Conservation (phyloP, 2,888 invertebrate genomes). For the Drosophila tanythrix region DNA sequence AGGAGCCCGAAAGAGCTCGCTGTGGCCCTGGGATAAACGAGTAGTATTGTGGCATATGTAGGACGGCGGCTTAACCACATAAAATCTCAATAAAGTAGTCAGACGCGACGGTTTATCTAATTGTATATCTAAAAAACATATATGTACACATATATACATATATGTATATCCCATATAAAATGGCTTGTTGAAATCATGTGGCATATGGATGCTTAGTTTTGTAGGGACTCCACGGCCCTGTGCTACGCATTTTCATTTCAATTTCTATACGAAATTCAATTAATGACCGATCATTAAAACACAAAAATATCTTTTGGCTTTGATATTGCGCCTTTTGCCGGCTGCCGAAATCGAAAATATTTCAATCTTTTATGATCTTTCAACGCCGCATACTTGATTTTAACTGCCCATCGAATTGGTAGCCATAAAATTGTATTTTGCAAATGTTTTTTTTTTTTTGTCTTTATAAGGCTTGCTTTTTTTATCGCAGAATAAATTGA, state of each 20-base stretch:
- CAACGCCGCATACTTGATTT: conserved; percentile 56
- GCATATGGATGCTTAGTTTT: conserved; percentile 18
- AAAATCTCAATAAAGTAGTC: conserved; percentile 81
- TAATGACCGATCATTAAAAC: conserved; percentile 84
- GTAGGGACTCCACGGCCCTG: conserved; percentile 46
- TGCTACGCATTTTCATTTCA: conserved; percentile 69
- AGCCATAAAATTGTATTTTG: conserved; percentile 54
- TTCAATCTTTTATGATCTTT: conserved; percentile 65
- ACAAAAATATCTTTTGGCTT: conserved; percentile 67
- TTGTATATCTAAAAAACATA: conserved; percentile 73
- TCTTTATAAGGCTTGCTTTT: conserved; percentile 1
- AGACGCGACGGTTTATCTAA: conserved; percentile 70
- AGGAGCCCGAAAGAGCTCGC: conserved; percentile 34
- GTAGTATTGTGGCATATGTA: conserved; percentile 47
- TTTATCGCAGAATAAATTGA: conserved; percentile 37
- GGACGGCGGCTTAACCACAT: conserved; percentile 75
- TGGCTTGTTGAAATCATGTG: conserved; percentile 55
- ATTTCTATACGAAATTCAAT: conserved; percentile 80
- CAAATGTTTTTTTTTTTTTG: conserved; percentile 26
- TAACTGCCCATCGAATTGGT: conserved; percentile 51
- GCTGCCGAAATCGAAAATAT: conserved; percentile 71
- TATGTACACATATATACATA: conserved; percentile 1
- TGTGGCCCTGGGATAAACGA: conserved; percentile 59
- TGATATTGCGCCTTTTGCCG: conserved; percentile 73
- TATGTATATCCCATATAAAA: conserved; percentile 45